phyloP scores from a whole-genome alignment of 2,113 vertebrate species.

The Acanthochromis polyacanthus region DNA sequence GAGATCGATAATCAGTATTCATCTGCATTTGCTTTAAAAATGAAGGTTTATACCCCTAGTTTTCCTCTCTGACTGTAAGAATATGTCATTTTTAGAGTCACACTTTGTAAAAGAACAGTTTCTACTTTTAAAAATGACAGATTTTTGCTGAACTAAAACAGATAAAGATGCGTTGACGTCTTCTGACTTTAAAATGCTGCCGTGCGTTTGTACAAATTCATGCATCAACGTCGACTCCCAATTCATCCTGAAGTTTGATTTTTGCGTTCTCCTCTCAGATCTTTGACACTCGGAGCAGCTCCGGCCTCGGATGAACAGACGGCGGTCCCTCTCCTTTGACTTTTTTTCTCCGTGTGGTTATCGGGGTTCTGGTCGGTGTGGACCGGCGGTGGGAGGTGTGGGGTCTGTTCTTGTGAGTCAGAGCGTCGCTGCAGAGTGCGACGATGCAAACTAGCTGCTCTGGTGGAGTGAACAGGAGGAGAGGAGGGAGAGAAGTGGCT shows the following conservation, averaged over 20 bases:
- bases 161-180: too few relatives aligned
- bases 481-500: conserved; percentile 54
- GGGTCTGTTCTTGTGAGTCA: conserved; percentile 57
- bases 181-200: not conserved
- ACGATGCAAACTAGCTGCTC: conserved; percentile 2
- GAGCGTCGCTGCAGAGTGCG: not conserved
- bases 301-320: conserved; percentile 21
- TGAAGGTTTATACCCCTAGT: too few relatives aligned
- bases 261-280: not conserved
- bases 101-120: too few relatives aligned
- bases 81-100: too few relatives aligned
- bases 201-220: not conserved
- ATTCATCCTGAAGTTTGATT: not conserved
- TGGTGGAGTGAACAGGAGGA: conserved; percentile 18
- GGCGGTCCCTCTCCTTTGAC: conserved; percentile 1
- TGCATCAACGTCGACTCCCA: not conserved
- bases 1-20: too few relatives aligned
- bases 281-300: not conserved
- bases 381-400: conserved; percentile 54
- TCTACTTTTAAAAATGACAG: too few relatives aligned
- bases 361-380: conserved; percentile 20
- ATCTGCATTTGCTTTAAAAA: too few relatives aligned
- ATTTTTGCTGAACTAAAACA: too few relatives aligned
- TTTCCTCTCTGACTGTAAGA: too few relatives aligned
- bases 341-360: conserved; percentile 13